Conservation (phyloP, 2,113 vertebrate species). For the Caranx melampygus region DNA sequence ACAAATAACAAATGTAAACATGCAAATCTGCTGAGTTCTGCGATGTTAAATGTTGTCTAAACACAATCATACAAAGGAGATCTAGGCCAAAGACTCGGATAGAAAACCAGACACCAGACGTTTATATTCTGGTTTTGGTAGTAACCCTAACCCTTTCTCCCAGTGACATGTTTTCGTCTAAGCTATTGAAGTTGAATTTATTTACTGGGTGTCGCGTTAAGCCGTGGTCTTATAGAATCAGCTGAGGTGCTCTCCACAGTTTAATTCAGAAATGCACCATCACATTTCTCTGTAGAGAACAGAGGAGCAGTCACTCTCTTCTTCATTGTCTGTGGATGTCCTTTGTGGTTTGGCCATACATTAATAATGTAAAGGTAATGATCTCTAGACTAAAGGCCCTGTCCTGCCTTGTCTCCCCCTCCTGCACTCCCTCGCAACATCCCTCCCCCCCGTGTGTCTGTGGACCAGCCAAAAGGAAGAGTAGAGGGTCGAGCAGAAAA, state of each 20-base stretch:
- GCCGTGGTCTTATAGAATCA: neutral
- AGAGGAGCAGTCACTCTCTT: slow-evolving; percentile 59
- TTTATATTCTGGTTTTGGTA: neutral
- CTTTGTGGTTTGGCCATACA: slow-evolving; percentile 84
- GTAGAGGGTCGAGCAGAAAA: slow-evolving; percentile 16
- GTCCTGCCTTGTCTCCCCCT: slow-evolving; percentile 71
- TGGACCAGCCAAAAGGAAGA: slow-evolving; percentile 36
- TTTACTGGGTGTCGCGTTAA: neutral
- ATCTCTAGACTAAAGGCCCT: slow-evolving; percentile 84
- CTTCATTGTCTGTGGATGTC: slow-evolving; percentile 78
- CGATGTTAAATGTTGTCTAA: neutral
- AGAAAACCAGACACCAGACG: neutral
- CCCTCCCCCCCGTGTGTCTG: slow-evolving; percentile 45
- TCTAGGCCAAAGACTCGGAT: neutral
- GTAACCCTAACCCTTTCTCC: neutral
- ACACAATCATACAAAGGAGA: neutral
- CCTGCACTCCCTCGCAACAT: neutral
- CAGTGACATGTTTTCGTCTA: neutral
- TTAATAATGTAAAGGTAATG: slow-evolving; percentile 87
- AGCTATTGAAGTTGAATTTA: neutral
- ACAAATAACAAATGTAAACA: neutral
- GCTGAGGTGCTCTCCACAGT: neutral
- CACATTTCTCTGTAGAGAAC: slow-evolving; percentile 49
- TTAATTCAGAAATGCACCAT: slow-evolving; percentile 42
- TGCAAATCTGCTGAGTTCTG: neutral